Conservation (phyloP, 2,888 invertebrate species). For the Tipula unca region DNA sequence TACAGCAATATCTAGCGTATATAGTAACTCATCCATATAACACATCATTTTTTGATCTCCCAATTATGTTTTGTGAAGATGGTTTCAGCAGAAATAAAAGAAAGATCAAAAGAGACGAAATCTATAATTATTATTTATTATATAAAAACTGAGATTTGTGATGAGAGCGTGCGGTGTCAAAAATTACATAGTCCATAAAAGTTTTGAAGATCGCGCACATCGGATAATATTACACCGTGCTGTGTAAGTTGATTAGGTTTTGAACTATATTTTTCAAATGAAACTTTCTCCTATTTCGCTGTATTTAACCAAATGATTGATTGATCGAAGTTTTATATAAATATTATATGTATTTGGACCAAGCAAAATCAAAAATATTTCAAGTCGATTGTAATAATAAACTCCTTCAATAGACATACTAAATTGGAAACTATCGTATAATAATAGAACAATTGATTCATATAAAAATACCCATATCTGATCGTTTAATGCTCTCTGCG, state of each 20-base stretch:
- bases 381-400: neutral
- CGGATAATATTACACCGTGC: neutral
- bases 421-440: neutral
- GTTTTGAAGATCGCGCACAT: neutral
- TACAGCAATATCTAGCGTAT: no score
- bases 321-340: neutral
- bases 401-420: neutral
- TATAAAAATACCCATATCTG: neutral
- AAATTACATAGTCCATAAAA: neutral
- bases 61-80: neutral
- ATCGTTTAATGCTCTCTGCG: neutral
- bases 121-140: neutral
- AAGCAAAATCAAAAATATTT: neutral
- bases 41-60: neutral
- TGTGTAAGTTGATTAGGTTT: neutral
- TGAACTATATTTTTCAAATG: neutral
- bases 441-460: neutral
- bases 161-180: neutral
- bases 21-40: neutral
- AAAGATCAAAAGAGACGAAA: neutral
- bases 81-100: neutral
- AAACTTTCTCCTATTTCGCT: neutral
- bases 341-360: neutral
- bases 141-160: neutral
- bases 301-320: neutral